Evolutionary conservation across 2,113 vertebrate genomes (phyloP).

Genomic region (Coracopsis vasa): DNA sequence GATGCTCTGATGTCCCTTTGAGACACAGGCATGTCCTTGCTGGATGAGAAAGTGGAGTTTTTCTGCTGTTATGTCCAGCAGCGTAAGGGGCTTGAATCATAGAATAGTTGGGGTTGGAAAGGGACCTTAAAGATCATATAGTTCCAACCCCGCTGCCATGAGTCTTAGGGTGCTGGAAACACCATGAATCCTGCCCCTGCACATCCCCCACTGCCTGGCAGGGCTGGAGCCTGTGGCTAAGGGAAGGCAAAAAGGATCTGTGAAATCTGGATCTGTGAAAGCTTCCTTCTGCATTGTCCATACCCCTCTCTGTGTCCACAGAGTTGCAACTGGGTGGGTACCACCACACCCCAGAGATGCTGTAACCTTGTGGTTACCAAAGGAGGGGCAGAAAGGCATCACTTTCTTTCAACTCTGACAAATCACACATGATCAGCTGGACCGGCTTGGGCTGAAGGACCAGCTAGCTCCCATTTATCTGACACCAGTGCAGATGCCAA

Average conservation of each 20-base stretch:
- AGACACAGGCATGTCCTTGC: background rate
- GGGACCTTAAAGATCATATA: background rate
- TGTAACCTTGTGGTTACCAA: background rate
- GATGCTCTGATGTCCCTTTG: background rate
- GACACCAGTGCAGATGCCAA: background rate
- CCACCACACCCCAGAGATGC: background rate
- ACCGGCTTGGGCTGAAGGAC: background rate
- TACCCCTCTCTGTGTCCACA: background rate
- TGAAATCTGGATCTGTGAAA: background rate
- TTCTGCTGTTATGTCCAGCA: background rate
- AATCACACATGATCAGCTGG: accelerated
- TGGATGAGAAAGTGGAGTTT: background rate
- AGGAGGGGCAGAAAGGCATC: background rate
- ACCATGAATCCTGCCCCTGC: background rate
- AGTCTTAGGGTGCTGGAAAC: background rate
- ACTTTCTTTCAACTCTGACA: background rate
- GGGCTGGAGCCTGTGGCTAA: background rate
- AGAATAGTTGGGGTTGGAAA: background rate
- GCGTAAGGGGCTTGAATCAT: background rate
- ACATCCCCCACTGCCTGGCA: background rate
- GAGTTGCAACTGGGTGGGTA: background rate
- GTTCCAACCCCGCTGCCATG: background rate
- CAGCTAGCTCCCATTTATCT: background rate
- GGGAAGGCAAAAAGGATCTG: accelerated
- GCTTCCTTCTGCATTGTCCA: background rate